A percentile compares a stretch with the other conserved stretches of the same genome.
Conservation (phyloP, 2,888 invertebrate species). For the Cantharis lateralis region DNA sequence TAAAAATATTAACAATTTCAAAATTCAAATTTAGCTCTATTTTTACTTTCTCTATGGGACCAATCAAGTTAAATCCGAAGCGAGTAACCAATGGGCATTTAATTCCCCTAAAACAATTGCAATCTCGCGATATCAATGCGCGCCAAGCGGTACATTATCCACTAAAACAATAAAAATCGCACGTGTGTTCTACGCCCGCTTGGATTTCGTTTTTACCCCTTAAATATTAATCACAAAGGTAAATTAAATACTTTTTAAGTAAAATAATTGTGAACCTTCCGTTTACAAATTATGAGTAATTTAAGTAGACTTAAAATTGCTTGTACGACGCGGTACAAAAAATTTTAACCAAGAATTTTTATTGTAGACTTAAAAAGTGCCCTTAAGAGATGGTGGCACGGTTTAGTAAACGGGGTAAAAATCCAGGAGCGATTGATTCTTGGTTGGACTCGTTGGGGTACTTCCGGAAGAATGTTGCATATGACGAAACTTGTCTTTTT, state of each 20-base stretch:
- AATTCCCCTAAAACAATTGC: not conserved
- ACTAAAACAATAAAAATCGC: not conserved
- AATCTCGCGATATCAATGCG: not conserved
- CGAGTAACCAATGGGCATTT: not conserved
- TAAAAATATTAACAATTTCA: not conserved
- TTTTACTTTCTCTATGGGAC: not conserved
- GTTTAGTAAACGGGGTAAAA: conserved; percentile 45
- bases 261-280: not conserved
- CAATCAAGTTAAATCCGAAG: not conserved
- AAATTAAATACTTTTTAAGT: not conserved
- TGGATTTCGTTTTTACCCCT: not conserved
- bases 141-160: not conserved
- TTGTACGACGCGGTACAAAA: not conserved
- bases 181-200: not conserved
- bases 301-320: not conserved
- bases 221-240: not conserved
- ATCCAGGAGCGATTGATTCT: conserved; percentile 64
- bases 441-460: conserved; percentile 80
- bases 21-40: not conserved
- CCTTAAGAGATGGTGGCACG: not conserved
- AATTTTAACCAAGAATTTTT: not conserved
- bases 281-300: not conserved
- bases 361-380: not conserved
- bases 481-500: conserved; percentile 88
- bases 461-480: conserved; percentile 85